Conservation (phyloP, 2,888 invertebrate genomes). For the Andrena minutula region DNA sequence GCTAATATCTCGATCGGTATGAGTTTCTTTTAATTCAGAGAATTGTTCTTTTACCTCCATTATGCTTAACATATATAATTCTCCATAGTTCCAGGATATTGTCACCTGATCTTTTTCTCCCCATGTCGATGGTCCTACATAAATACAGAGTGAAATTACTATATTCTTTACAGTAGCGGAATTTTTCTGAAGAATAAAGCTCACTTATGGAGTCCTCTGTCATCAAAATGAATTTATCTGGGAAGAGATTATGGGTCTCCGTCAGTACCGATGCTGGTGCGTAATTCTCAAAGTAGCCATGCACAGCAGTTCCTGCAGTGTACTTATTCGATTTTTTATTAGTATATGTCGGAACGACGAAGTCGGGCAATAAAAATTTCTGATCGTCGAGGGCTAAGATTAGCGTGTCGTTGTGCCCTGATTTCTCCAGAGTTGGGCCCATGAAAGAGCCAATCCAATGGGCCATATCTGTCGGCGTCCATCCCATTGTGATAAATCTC, state of each 20-base stretch:
- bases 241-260: constrained; percentile 87
- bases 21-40: neutral
- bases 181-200: neutral
- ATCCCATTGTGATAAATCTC: constrained; percentile 86
- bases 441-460: constrained; percentile 90
- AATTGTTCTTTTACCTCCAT: constrained; percentile 81
- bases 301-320: constrained; percentile 92
- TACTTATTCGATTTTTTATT: neutral
- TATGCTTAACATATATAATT: constrained; percentile 88
- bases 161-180: neutral
- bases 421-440: constrained; percentile 89
- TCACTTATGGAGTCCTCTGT: constrained; percentile 93
- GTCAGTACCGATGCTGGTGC: constrained; percentile 87
- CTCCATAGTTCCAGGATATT: constrained; percentile 92
- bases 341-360: constrained; percentile 86
- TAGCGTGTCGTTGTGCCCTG: constrained; percentile 86
- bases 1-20: neutral
- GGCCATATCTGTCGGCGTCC: constrained; percentile 88
- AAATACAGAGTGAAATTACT: neutral
- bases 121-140: constrained; percentile 32
- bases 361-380: constrained; percentile 88
- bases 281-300: constrained; percentile 92
- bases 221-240: constrained; percentile 90
- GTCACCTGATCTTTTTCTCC: constrained; percentile 86
- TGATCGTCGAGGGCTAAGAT: constrained; percentile 93